phyloP scores from a whole-genome alignment of 2,888 invertebrate genomes.

The Horisme vitalbata region DNA sequence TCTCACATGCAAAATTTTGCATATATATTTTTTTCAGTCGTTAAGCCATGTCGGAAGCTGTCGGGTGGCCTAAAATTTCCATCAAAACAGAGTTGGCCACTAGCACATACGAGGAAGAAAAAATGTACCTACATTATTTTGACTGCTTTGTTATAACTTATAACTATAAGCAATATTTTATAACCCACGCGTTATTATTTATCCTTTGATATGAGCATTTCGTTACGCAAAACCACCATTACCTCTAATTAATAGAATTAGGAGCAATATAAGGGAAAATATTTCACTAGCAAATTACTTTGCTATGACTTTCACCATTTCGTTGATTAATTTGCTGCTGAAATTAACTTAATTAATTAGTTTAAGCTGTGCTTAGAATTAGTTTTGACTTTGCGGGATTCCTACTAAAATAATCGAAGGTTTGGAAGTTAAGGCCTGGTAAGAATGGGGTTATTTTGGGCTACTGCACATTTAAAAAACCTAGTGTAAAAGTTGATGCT shows the following conservation, averaged over 20 bases:
- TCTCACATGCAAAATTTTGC: no score
- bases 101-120: no score
- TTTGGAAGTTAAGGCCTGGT: not conserved
- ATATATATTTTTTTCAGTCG: no score
- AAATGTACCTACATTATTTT: no score
- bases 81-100: no score
- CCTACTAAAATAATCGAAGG: not conserved
- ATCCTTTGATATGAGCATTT: not conserved
- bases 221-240: conserved; percentile 10
- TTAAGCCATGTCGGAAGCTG: no score
- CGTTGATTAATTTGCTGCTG: conserved; percentile 18
- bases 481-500: no score
- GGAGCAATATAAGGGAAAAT: conserved; percentile 13
- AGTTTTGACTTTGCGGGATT: conserved; percentile 2
- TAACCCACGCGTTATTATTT: not conserved
- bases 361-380: conserved; percentile 6
- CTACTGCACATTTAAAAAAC: no score
- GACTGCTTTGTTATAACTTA: no score
- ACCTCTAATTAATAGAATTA: conserved; percentile 24
- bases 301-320: conserved; percentile 24
- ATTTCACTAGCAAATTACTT: conserved; percentile 22
- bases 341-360: conserved; percentile 15
- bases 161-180: not conserved
- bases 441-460: no score
- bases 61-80: no score